Percentiles rank a stretch among this genome's conserved stretches.
These are phyloP conservation scores for Oryzias javanicus DNA, from an alignment of 2,113 vertebrate genomes.

Conservation along the genomic window DNA sequence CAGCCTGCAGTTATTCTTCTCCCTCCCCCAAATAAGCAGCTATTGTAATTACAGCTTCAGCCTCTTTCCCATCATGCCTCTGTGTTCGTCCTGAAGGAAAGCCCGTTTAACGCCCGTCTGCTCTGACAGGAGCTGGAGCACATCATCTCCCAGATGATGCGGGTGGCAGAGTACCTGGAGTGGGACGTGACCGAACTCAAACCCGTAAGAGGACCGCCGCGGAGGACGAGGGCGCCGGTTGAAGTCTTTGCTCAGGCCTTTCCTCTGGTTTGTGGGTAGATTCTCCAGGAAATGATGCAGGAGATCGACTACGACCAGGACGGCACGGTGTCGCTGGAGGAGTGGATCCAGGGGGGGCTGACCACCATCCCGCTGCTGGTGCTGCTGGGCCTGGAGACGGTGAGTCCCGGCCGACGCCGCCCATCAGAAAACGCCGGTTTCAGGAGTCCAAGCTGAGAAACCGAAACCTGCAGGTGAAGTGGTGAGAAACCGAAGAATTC, in stretches of 20 bases:
- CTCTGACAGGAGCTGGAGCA: conserved; percentile 86
- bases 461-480: too few species aligned
- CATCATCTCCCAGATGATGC: conserved; percentile 96
- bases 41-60: conserved; percentile 64
- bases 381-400: conserved; percentile 89
- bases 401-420: conserved; percentile 63
- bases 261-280: conserved; percentile 65
- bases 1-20: conserved; percentile 15
- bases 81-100: conserved; percentile 46
- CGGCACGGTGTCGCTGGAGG: conserved; percentile 89
- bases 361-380: conserved; percentile 93
- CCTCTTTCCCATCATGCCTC: conserved; percentile 49
- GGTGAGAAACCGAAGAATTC: too few species aligned
- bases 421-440: too few species aligned
- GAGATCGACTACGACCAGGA: conserved; percentile 95
- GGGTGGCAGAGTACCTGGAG: conserved; percentile 93
- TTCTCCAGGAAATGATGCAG: conserved; percentile 97
- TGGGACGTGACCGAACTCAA: conserved; percentile 94
- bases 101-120: conserved; percentile 71
- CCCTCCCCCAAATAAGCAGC: conserved; percentile 18
- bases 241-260: too few species aligned
- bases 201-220: conserved; percentile 71
- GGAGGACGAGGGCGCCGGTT: background rate
- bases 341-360: conserved; percentile 97
- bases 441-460: too few species aligned